These are phyloP conservation scores for Perognathus longimembris DNA, from an alignment of 2,113 vertebrate species.

Conservation along the genomic window DNA sequence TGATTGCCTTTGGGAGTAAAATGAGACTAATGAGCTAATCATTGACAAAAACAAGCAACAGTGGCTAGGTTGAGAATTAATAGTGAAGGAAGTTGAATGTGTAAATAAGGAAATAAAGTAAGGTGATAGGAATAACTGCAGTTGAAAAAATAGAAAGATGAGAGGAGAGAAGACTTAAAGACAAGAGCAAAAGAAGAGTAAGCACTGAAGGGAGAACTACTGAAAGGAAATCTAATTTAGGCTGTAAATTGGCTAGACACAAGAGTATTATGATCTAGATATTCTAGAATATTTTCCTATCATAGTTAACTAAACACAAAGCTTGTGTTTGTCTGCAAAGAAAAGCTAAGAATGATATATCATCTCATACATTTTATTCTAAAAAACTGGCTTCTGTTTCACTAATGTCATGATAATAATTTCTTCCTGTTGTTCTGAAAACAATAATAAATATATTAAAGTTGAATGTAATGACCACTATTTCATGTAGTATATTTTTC, in stretches of 20 bases:
- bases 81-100: not conserved
- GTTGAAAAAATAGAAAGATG: conserved; percentile 18
- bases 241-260: not conserved
- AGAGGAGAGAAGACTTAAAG: not conserved
- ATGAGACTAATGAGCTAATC: conserved; percentile 30
- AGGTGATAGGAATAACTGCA: not conserved
- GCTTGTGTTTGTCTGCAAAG: conserved; percentile 36
- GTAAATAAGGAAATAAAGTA: conserved; percentile 25
- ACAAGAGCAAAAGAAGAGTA: not conserved
- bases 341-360: not conserved
- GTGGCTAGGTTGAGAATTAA: not conserved
- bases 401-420: conserved; percentile 47
- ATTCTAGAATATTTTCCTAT: conserved; percentile 4
- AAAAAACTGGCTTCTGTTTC: conserved; percentile 25
- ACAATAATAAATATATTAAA: conserved; percentile 21
- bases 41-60: conserved; percentile 46
- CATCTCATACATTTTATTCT: not conserved
- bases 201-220: not conserved
- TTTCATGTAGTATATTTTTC: not conserved
- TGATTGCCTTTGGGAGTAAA: conserved; percentile 44
- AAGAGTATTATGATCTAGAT: not conserved
- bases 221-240: conserved; percentile 10
- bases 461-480: not conserved
- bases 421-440: conserved; percentile 33
- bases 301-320: conserved; percentile 33